Evolutionary conservation across 2,888 invertebrate species (phyloP), one percentile per base, ranked within the genome.

Genomic region (Clistopyga incitator): DNA sequence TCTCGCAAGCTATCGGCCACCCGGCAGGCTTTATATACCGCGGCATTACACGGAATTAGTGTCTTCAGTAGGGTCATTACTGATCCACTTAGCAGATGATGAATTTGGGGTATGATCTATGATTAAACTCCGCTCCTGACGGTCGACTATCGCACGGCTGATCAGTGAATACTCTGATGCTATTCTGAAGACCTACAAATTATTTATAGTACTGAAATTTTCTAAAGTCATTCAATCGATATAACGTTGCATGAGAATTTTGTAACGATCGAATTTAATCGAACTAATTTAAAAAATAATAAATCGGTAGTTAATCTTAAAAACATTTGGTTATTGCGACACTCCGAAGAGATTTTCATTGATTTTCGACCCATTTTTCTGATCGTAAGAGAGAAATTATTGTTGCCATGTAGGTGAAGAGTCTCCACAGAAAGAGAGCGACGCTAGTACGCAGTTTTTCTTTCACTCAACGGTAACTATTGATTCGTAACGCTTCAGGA

Each of bases 51-150:
- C 0, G 0, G 0, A 0, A 11, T 45, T 29, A 15, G 76, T 78
- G 92, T 92, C 92, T 88, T 89, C 92, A 92, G 92, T 92, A 85
- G 91, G 92, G 87, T 90, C 90, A 89, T 89, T 88, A 91, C 92
- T 92, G 90, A 92, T 91, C 92, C 87, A 90, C 87, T 88, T 89
- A 90, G 92, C 92, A 92, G 11, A 81, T 92, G 92, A 92, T 92
- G 92, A 92, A 38, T 0, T 0, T 42, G 23, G 90, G 90, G 90
- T 86, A 91, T 92, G 92, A 92, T 88, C 72, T 18, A 4, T 92
- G 92, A 91, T 92, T 92, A 91, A 88, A 87, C 85, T 87, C 88
- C 90, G 78, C 91, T 90, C 90, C 88, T 88, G 85, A 77, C 85
- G 74, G 87, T 87, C 85, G 87, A 89, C 70, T 89, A 90, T 90